phyloP scores from a whole-genome alignment of 2,113 vertebrate genomes.

The Petrocephalus zakoni region DNA sequence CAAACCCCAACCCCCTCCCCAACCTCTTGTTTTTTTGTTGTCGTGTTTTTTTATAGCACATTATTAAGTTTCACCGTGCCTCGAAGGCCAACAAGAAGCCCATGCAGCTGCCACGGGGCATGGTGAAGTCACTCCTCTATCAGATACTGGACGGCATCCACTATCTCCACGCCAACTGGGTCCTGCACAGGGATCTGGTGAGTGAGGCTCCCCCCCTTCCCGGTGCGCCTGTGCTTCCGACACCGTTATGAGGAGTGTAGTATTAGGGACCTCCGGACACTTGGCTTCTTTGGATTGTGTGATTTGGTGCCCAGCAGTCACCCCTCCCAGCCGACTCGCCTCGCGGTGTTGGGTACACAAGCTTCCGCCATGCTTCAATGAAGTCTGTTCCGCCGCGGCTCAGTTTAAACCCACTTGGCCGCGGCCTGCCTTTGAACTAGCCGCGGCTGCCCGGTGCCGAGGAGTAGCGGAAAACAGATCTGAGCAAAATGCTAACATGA shows the following conservation, averaged over 20 bases:
- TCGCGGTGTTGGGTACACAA: too few species aligned
- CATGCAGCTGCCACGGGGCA: constrained; percentile 96
- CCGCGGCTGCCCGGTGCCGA: neutral
- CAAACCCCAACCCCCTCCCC: neutral
- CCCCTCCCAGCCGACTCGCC: neutral
- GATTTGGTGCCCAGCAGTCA: neutral
- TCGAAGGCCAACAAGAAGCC: constrained; percentile 99
- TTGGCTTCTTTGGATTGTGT: neutral
- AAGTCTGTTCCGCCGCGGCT: neutral
- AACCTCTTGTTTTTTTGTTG: neutral
- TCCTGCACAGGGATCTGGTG: constrained; percentile 98
- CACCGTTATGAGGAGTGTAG: neutral
- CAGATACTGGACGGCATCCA: constrained; percentile 99
- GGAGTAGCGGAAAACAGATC: neutral
- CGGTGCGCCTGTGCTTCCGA: neutral
- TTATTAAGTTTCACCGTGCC: constrained; percentile 99
- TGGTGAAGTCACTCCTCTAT: constrained; percentile 98
- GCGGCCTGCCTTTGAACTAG: neutral
- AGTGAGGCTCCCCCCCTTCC: constrained; percentile 44
- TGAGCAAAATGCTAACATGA: neutral
- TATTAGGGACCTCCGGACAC: neutral
- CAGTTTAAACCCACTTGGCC: neutral
- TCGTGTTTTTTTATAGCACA: constrained; percentile 72
- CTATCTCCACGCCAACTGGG: constrained; percentile 99
- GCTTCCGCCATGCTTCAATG: neutral